Evolutionary conservation across 2,888 invertebrate genomes (phyloP), one percentile per base, ranked within the genome.

Genomic region (Glyphotaelius pellucidus): DNA sequence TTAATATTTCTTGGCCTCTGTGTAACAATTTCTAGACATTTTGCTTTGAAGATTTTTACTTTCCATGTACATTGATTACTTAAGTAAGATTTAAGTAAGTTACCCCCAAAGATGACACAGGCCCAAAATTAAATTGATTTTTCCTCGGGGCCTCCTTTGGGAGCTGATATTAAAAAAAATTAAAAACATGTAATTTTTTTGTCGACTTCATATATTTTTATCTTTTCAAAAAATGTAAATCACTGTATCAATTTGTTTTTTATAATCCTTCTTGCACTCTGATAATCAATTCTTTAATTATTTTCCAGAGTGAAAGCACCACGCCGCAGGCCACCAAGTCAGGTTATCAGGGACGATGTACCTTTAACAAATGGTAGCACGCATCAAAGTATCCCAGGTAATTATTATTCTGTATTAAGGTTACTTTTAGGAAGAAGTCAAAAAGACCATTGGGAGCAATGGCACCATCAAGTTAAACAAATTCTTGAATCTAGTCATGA

Each of bases 271-370:
- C 25, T 67, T 25, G 25, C 25, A 19, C 5, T 67, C 25, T 25
- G 9, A 67, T 67, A 67, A 67, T 25, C 9, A n/a, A 67, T 67
- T 67, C n/a, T n/a, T 67, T n/a, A 67, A 67, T 67, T 67, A 25
- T 25, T 67, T 52, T 91, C 92, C 95, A 96, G 96, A 95, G 96
- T 95, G 84, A 96, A 96, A 94, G 97, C 97, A 79, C 97, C 97
- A 0, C 96, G 97, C 12, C 96, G 97, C 25, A 95, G 97, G 42
- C 97, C 97, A 80, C 97, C 97, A 11, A 97, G 97, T 93, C 96
- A 96, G 93, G 95, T 95, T 11, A 94, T 95, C 2, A 94, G 96
- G 7, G 96, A 96, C 91, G 96, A 96, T 92, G 94, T 95, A 9
- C 95, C 95, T 30, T 95, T 96, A 90, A 96, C 96, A 93, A 96